Conservation (phyloP, 2,797 vertebrate genomes). For the Naso thynnoides region DNA sequence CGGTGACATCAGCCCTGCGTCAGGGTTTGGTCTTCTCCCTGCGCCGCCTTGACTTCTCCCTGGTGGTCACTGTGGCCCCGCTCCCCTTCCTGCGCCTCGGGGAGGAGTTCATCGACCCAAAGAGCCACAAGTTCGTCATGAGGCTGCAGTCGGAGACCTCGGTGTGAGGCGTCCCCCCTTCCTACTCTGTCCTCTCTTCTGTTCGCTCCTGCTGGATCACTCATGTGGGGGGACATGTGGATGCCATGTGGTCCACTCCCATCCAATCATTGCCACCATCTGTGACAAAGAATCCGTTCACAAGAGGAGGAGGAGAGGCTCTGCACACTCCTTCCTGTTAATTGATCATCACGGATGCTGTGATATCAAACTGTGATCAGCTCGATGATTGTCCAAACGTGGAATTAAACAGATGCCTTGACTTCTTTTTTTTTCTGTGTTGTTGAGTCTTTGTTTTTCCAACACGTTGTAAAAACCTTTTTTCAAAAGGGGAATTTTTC, state of each 20-base stretch:
- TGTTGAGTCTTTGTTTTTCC: slow-evolving; percentile 36
- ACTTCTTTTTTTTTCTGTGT: slow-evolving; percentile 27
- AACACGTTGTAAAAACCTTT: slow-evolving; percentile 37
- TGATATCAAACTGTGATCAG: slow-evolving; percentile 65
- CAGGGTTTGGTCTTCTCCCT: slow-evolving; percentile 92
- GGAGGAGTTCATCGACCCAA: slow-evolving; percentile 95
- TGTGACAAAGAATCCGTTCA: slow-evolving; percentile 29
- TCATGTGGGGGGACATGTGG: slow-evolving; percentile 26
- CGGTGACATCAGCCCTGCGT: slow-evolving; percentile 90
- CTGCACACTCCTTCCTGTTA: slow-evolving; percentile 6
- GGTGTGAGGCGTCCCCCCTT: slow-evolving; percentile 70
- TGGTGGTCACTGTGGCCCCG: slow-evolving; percentile 91
- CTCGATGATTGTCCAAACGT: slow-evolving; percentile 59
- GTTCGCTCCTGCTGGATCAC: slow-evolving; percentile 9
- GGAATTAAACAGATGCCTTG: slow-evolving; percentile 65
- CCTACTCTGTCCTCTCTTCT: not conserved
- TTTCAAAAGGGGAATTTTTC: slow-evolving; percentile 36
- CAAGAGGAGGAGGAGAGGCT: slow-evolving; percentile 1
- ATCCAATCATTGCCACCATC: slow-evolving; percentile 25
- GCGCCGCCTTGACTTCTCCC: slow-evolving; percentile 92
- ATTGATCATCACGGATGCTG: slow-evolving; percentile 37
- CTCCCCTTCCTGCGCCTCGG: slow-evolving; percentile 93
- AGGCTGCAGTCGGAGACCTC: slow-evolving; percentile 96
- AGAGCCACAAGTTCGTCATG: slow-evolving; percentile 97
- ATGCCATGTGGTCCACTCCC: not conserved